These are phyloP conservation scores for Sebastes vulpes DNA, from an alignment of 2,797 vertebrate species.

Conservation along the genomic window DNA sequence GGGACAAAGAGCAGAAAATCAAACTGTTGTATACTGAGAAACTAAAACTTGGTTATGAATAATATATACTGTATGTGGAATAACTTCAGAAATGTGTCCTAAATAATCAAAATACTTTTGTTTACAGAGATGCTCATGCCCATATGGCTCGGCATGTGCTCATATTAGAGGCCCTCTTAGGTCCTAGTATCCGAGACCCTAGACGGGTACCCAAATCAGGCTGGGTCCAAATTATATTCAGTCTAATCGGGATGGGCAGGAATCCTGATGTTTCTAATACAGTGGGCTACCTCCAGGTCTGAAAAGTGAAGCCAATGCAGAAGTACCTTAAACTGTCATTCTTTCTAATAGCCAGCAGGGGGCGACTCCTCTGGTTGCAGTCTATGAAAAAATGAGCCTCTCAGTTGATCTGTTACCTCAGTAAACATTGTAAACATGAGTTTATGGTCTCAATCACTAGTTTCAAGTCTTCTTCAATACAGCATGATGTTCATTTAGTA, in stretches of 20 bases:
- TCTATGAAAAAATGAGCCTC: too few species aligned
- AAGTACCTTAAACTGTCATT: too few species aligned
- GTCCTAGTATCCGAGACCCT: background rate
- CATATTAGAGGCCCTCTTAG: background rate
- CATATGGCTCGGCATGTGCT: background rate
- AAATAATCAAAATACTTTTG: background rate
- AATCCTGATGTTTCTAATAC: background rate
- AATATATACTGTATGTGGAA: background rate
- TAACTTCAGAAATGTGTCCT: background rate
- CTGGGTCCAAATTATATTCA: background rate
- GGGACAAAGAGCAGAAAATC: constrained; percentile 18
- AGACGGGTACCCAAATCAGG: background rate
- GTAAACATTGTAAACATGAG: too few species aligned
- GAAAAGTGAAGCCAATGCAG: too few species aligned
- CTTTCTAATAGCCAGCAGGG: too few species aligned
- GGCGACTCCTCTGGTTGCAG: too few species aligned
- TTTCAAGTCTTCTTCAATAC: too few species aligned
- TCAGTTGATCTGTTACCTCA: too few species aligned
- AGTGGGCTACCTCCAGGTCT: too few species aligned
- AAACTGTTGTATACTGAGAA: background rate
- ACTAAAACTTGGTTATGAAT: background rate
- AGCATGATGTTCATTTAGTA: too few species aligned
- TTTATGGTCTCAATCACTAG: too few species aligned
- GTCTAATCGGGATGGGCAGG: background rate
- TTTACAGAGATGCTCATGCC: background rate